Base-by-base conservation (phyloP, 2,888 invertebrate species). In the Epinotia nisella region DNA sequence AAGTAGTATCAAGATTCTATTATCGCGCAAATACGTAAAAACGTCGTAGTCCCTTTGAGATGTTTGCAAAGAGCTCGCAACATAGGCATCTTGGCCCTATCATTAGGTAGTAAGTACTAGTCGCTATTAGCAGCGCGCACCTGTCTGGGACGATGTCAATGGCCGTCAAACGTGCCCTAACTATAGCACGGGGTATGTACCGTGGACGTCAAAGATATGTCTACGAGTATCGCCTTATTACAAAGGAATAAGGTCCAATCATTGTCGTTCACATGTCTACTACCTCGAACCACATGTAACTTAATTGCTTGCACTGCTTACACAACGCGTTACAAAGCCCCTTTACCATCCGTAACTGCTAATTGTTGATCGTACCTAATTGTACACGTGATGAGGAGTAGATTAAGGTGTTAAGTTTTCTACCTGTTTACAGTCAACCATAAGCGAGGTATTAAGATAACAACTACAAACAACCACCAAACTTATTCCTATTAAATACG, bases 71-170 rank as follows among this genome's bases (percentile, higher is more conserved):
- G 10, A 35, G 15, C 53, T 53, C 10, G 56, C 58, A 67, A 56
- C 67, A 61, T 60, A 55, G 71, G 55, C 55, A 68, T 68, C 61
- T 68, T 19, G 35, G 61, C 11, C 61, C 61, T 72, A 68, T 71
- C 74, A 76, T 79, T 80, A 76, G 69, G 62, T 71, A 66, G 62
- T 71, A 66, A 70, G 73, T 74, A 81, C 81, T 80, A 78, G 58
- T 76, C 67, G 70, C 78, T 79, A 82, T 83, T 81, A 83, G 80
- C 77, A 75, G 81, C 80, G 82, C 84, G 81, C 91, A 91, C 90
- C 91, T 91, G 91, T 87, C 85, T 79, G 80, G 83, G 82, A 80
- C 77, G 87, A 89, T 89, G 92, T 92, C 92, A 93, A 91, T 89
- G 92, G 81, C 92, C 92, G 91, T 92, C 91, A 90, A 90, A 88